These are phyloP conservation scores for Leptopilina clavipes DNA, from an alignment of 1,140 invertebrate species.

Conservation along the genomic window DNA sequence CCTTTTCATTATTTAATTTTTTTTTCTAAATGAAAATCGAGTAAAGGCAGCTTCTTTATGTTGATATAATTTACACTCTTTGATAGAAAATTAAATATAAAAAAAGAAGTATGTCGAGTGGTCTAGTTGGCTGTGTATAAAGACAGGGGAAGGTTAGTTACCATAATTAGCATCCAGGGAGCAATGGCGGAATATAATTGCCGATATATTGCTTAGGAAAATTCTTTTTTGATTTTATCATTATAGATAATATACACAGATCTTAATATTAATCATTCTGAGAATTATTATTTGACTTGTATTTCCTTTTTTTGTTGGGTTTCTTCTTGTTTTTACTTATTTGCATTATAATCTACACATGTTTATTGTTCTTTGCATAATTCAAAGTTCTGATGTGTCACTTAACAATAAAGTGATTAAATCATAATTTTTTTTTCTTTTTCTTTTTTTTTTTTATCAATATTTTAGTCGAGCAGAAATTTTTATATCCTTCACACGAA, in stretches of 20 bases:
- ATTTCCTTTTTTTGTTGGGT: neutral
- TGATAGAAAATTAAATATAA: constrained; percentile 20
- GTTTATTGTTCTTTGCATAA: neutral
- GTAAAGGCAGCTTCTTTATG: neutral
- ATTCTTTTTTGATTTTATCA: neutral
- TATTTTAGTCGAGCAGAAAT: neutral
- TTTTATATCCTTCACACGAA: neutral
- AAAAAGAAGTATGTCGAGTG: constrained; percentile 2
- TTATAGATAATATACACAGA: neutral
- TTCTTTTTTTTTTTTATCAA: neutral
- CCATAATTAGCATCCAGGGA: constrained; percentile 14
- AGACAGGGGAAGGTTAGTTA: constrained; percentile 10
- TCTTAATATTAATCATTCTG: neutral
- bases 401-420: neutral
- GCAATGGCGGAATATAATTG: constrained; percentile 1
- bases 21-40: neutral
- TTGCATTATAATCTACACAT: neutral
- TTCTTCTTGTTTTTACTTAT: no score
- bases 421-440: neutral
- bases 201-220: neutral
- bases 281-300: no score
- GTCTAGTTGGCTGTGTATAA: constrained; percentile 1
- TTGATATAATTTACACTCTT: neutral
- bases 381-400: neutral
- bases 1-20: no score